These are phyloP conservation scores for Pelodiscus sinensis DNA, from an alignment of 2,113 vertebrate genomes.

Conservation along the genomic window DNA sequence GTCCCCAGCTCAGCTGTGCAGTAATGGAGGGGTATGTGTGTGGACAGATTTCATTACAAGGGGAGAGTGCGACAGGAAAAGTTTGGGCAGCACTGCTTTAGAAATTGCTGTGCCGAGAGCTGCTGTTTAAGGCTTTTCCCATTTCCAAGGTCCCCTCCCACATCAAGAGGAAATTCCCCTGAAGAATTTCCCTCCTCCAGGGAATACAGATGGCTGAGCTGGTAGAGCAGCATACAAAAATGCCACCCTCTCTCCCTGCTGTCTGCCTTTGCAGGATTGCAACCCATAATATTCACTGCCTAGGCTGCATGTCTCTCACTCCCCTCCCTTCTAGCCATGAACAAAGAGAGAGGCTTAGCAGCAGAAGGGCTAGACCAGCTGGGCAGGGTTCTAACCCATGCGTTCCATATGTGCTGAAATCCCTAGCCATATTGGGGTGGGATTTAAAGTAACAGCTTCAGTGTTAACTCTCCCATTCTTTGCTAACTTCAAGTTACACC, in stretches of 20 bases:
- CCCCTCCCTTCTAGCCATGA: constrained; percentile 58
- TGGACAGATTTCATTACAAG: no score
- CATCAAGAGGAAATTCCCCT: background rate
- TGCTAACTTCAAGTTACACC: constrained; percentile 9
- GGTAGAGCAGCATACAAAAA: background rate
- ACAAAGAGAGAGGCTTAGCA: constrained; percentile 58
- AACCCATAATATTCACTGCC: constrained; percentile 59
- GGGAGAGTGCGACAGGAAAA: no score
- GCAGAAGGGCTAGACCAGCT: constrained; percentile 69
- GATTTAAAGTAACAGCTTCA: constrained; percentile 50
- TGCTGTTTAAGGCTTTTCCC: background rate
- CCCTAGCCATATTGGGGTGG: constrained; percentile 73
- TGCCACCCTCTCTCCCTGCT: constrained; percentile 1
- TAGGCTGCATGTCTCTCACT: constrained; percentile 66
- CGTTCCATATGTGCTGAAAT: constrained; percentile 74
- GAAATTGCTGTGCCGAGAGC: background rate
- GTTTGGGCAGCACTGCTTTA: background rate
- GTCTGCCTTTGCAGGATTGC: constrained; percentile 47
- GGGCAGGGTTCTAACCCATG: constrained; percentile 43
- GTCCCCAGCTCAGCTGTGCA: background rate
- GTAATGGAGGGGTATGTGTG: no score
- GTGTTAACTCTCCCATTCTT: background rate
- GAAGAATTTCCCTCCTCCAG: background rate
- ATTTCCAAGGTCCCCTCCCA: background rate
- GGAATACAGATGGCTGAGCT: background rate